phyloP scores from a whole-genome alignment of 1,140 invertebrate species.

The Stegodyphus dumicola region DNA sequence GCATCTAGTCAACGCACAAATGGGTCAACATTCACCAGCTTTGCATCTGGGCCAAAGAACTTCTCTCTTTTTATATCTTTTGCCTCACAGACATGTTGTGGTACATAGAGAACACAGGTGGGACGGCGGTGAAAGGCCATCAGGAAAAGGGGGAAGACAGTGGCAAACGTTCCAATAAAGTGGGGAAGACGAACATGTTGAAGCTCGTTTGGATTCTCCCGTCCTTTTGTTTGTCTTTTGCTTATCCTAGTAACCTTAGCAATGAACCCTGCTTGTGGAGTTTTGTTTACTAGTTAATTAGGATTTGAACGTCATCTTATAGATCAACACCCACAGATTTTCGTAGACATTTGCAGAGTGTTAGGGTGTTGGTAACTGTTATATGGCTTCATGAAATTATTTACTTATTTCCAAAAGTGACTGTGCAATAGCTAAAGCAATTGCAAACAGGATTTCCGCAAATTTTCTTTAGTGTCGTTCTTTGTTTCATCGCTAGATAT shows the following conservation, averaged over 20 bases:
- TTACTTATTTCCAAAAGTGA: too few species aligned
- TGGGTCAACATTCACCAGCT: constrained; percentile 1
- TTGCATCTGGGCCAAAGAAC: constrained; percentile 22
- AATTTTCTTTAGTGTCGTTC: too few species aligned
- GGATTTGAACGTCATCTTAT: background rate
- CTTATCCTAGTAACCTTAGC: constrained; percentile 55
- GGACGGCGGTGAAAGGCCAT: constrained; percentile 15
- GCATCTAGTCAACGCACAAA: background rate
- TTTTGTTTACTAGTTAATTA: background rate
- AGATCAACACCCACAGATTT: background rate
- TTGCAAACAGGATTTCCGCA: too few species aligned
- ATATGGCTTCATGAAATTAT: too few species aligned
- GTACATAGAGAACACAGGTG: constrained; percentile 14
- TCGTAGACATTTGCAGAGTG: background rate
- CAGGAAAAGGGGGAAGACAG: background rate
- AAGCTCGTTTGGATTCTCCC: constrained; percentile 24
- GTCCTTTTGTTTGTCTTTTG: background rate
- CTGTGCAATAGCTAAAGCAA: too few species aligned
- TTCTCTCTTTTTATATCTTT: constrained; percentile 16
- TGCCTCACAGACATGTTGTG: background rate
- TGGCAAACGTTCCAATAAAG: background rate
- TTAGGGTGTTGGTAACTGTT: background rate
- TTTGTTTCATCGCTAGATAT: too few species aligned
- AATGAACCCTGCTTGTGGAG: constrained; percentile 22
- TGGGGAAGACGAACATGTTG: constrained; percentile 10